Percentiles rank a stretch among this genome's conserved stretches.
Evolutionary conservation across 1,140 invertebrate species (phyloP).

Genomic region (Scylla paramamosain): DNA sequence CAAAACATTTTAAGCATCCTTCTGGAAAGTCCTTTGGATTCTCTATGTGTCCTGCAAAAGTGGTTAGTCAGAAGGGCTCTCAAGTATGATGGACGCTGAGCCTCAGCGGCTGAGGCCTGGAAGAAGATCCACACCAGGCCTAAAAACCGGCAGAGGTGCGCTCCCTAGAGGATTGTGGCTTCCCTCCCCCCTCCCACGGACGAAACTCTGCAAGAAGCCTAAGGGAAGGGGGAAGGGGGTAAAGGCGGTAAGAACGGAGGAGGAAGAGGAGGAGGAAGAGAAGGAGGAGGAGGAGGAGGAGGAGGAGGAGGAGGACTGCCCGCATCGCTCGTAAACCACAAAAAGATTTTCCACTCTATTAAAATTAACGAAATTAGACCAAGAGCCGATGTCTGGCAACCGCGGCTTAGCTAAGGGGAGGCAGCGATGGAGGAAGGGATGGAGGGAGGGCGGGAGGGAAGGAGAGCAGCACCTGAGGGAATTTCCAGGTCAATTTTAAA

Average conservation of each 20-base stretch:
- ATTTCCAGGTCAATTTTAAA: constrained; percentile 4
- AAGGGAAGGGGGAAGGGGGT: background rate
- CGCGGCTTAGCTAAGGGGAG: background rate
- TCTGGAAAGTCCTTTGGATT: too few species aligned
- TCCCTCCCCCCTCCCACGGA: too few species aligned
- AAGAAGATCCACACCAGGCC: background rate
- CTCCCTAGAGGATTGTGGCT: background rate
- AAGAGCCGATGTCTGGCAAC: constrained; percentile 9
- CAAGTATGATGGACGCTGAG: too few species aligned
- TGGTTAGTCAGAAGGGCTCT: background rate
- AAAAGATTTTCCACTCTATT: constrained; percentile 24
- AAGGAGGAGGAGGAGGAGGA: background rate
- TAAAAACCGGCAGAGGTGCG: background rate
- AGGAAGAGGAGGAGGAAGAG: too few species aligned
- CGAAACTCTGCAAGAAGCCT: too few species aligned
- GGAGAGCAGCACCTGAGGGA: background rate
- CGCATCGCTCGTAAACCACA: background rate
- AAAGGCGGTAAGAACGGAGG: background rate
- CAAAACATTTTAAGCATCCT: too few species aligned
- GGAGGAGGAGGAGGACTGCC: background rate
- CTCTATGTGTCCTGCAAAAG: background rate
- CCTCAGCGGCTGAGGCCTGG: background rate
- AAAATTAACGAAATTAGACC: constrained; percentile 24
- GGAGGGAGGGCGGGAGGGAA: background rate
- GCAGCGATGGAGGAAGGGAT: too few species aligned